phyloP scores from a whole-genome alignment of 2,797 vertebrate genomes.

The Parambassis ranga region DNA sequence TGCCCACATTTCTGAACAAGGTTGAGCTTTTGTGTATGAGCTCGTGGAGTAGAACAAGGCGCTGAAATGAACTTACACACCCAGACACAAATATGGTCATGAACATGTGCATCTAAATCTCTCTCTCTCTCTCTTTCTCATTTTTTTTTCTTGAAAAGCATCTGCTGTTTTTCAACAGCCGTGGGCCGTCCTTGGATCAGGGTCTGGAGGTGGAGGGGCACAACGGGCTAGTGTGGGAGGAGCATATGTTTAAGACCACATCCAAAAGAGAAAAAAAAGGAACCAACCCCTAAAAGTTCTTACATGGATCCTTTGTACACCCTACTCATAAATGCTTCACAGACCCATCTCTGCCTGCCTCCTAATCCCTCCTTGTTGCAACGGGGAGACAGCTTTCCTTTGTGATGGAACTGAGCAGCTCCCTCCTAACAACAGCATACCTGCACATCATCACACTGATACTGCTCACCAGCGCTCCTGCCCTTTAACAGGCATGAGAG shows the following conservation, averaged over 20 bases:
- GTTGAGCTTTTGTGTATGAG: slow-evolving; percentile 2
- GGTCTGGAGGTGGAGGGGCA: slow-evolving; percentile 56
- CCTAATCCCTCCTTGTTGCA: slow-evolving; percentile 59
- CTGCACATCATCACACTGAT: slow-evolving; percentile 79
- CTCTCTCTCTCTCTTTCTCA: slow-evolving; percentile 8
- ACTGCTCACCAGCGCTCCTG: slow-evolving; percentile 60
- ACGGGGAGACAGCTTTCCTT: slow-evolving; percentile 44
- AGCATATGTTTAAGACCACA: slow-evolving; percentile 52
- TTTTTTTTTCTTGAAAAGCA: slow-evolving; percentile 57
- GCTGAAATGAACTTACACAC: slow-evolving; percentile 6
- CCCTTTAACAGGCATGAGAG: slow-evolving; percentile 63
- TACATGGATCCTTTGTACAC: slow-evolving; percentile 52
- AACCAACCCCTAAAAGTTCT: slow-evolving; percentile 52
- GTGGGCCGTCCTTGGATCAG: slow-evolving; percentile 60
- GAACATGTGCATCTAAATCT: slow-evolving; percentile 41
- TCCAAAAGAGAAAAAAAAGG: slow-evolving; percentile 22
- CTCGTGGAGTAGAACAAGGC: neutral
- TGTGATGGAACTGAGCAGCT: slow-evolving; percentile 55
- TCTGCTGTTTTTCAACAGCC: slow-evolving; percentile 75
- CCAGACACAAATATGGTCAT: slow-evolving; percentile 38
- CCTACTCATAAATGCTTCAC: slow-evolving; percentile 65
- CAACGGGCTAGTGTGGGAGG: slow-evolving; percentile 57
- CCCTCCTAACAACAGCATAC: slow-evolving; percentile 65
- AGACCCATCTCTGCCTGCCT: slow-evolving; percentile 67
- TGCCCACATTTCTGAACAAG: neutral